Percentiles rank a stretch among this genome's conserved stretches.
Evolutionary conservation across 2,888 invertebrate species (phyloP).

Genomic region (Drosophila recens): DNA sequence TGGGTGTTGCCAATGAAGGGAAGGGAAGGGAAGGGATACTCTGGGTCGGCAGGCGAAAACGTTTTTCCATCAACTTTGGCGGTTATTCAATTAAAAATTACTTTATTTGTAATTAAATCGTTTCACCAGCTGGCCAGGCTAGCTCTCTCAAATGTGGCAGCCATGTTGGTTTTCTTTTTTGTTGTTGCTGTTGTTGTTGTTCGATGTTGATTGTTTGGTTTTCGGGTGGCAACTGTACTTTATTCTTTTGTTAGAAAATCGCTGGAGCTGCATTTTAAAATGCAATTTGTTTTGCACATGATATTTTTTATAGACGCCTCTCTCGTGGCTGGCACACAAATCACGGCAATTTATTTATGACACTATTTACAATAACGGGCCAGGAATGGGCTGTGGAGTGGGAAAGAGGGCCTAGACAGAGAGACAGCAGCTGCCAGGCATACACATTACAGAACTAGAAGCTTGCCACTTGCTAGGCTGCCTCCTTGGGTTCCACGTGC

Average conservation of each 20-base stretch:
- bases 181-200: conserved; percentile 4
- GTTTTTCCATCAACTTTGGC: conserved; percentile 74
- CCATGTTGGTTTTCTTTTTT: conserved; percentile 38
- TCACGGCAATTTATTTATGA: conserved; percentile 79
- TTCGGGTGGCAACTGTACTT: conserved; percentile 31
- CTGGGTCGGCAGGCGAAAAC: conserved; percentile 23
- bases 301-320: conserved; percentile 49
- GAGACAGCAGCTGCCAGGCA: conserved; percentile 62
- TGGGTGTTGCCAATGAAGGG: neutral
- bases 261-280: conserved; percentile 72
- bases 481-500: conserved; percentile 54
- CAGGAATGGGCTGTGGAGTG: no score
- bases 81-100: conserved; percentile 84
- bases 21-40: neutral
- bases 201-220: conserved; percentile 6
- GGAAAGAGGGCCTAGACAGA: neutral
- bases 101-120: conserved; percentile 84
- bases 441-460: conserved; percentile 29
- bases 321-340: conserved; percentile 63
- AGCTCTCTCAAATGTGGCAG: conserved; percentile 42
- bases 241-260: conserved; percentile 62
- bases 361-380: conserved; percentile 71
- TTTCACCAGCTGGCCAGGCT: conserved; percentile 59
- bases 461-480: conserved; percentile 21
- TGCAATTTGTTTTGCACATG: conserved; percentile 66